These are phyloP conservation scores for Goniozus legneri DNA, from an alignment of 1,140 invertebrate genomes.

Conservation along the genomic window DNA sequence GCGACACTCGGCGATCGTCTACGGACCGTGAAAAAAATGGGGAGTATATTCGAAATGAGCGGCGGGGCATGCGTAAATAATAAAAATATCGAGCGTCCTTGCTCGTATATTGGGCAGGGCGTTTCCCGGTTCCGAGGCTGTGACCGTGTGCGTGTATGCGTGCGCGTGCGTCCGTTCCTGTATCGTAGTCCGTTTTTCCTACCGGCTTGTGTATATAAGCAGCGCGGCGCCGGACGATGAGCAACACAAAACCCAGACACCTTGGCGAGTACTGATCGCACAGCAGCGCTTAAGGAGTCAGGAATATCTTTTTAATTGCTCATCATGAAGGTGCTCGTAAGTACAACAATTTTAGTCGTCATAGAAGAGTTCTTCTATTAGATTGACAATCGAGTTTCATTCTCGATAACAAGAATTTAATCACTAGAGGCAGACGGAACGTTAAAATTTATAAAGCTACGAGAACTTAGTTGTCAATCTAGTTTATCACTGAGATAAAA, in stretches of 20 bases:
- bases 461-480: too few species aligned
- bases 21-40: too few species aligned
- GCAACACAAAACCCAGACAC: slow-evolving; percentile 22
- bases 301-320: slow-evolving; percentile 1
- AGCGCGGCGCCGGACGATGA: slow-evolving; percentile 9
- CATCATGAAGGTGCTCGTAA: slow-evolving; percentile 32
- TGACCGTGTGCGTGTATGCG: neutral
- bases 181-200: slow-evolving; percentile 15
- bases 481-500: too few species aligned
- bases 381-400: too few species aligned
- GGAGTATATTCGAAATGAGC: too few species aligned
- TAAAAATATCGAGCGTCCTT: slow-evolving; percentile 32
- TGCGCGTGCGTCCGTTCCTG: neutral
- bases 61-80: neutral
- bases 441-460: too few species aligned
- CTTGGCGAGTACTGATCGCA: slow-evolving; percentile 36
- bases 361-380: too few species aligned
- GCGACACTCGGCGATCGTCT: too few species aligned
- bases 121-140: slow-evolving; percentile 9
- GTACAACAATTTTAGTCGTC: too few species aligned
- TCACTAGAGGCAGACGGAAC: too few species aligned
- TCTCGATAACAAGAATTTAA: too few species aligned
- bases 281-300: slow-evolving; percentile 30
- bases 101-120: slow-evolving; percentile 20
- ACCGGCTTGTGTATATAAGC: slow-evolving; percentile 30